Percentiles rank a stretch among this genome's conserved stretches.
These are phyloP conservation scores for Melinaea marsaeus DNA, from an alignment of 2,888 invertebrate species.

Conservation along the genomic window DNA sequence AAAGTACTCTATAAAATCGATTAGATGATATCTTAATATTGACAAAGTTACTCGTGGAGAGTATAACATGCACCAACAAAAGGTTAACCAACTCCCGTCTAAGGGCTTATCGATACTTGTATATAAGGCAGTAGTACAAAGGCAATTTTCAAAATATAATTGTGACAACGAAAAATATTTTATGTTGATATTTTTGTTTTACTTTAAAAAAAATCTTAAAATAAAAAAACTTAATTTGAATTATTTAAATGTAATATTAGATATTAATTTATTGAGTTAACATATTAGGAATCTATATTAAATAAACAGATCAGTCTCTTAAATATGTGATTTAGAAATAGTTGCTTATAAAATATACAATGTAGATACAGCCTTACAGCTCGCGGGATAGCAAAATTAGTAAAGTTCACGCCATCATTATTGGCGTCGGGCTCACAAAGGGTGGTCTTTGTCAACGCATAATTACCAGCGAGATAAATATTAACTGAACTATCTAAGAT, in stretches of 20 bases:
- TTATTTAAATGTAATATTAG: background rate
- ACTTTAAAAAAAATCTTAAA: no score
- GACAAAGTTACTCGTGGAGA: background rate
- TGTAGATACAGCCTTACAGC: constrained; percentile 20
- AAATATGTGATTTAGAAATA: background rate
- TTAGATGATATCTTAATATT: constrained; percentile 6
- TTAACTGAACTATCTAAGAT: constrained; percentile 27
- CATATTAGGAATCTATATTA: no score
- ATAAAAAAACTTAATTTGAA: background rate
- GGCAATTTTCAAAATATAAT: background rate
- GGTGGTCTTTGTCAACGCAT: constrained; percentile 56
- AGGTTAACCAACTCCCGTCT: constrained; percentile 3
- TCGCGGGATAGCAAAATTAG: constrained; percentile 54
- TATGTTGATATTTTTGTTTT: no score
- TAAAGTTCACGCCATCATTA: constrained; percentile 66
- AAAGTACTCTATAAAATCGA: constrained; percentile 1
- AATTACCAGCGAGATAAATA: constrained; percentile 47
- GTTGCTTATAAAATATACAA: constrained; percentile 3
- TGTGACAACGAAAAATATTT: background rate
- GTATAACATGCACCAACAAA: constrained; percentile 1
- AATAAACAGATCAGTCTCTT: no score
- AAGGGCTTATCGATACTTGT: constrained; percentile 1
- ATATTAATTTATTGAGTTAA: no score
- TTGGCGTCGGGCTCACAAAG: constrained; percentile 60
- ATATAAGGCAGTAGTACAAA: background rate